phyloP scores from a whole-genome alignment of 2,888 invertebrate species.

The Busseola fusca region DNA sequence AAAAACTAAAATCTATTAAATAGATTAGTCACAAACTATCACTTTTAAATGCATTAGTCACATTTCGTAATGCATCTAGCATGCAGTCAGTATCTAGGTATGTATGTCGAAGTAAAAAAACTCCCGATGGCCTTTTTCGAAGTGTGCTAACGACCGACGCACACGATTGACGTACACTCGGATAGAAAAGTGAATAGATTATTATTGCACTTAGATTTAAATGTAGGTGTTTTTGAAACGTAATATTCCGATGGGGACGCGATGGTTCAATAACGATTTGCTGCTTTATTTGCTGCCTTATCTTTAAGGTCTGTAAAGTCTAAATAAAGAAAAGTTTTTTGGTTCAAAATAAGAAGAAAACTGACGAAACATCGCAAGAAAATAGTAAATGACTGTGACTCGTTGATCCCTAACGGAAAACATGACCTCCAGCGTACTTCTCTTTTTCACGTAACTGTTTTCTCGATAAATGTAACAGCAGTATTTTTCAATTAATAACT shows the following conservation, averaged over 20 bases:
- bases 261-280: conserved; percentile 23
- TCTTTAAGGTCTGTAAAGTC: conserved; percentile 9
- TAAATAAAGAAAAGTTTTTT: conserved; percentile 9
- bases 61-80: conserved; percentile 63
- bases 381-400: neutral
- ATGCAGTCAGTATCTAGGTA: conserved; percentile 60
- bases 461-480: conserved; percentile 33
- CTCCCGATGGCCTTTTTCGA: conserved; percentile 52
- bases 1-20: conserved; percentile 39
- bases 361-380: neutral
- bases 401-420: conserved; percentile 28
- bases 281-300: neutral
- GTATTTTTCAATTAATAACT: conserved; percentile 50
- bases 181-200: conserved; percentile 37
- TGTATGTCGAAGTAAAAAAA: conserved; percentile 61
- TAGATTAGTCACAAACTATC: conserved; percentile 61
- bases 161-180: conserved; percentile 47
- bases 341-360: neutral
- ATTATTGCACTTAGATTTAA: conserved; percentile 19
- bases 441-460: conserved; percentile 28
- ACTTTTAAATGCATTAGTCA: conserved; percentile 51
- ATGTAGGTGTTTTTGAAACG: conserved; percentile 27
- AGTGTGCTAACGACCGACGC: conserved; percentile 59
- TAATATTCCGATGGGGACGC: conserved; percentile 24
- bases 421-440: neutral